These are phyloP conservation scores for Selene dorsalis DNA, from an alignment of 2,797 vertebrate genomes.

Conservation along the genomic window DNA sequence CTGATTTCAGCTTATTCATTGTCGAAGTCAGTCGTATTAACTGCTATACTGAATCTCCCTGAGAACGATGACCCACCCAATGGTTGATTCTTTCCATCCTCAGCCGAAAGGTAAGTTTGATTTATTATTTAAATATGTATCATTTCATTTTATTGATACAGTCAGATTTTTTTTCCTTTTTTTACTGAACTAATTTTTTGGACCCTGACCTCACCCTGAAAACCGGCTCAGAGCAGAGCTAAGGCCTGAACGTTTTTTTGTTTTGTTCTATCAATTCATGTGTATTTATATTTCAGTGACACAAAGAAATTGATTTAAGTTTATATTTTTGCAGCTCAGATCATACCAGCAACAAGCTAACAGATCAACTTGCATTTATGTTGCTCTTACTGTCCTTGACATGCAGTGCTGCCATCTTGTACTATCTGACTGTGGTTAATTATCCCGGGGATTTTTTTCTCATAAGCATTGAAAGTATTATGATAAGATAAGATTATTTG, in stretches of 20 bases:
- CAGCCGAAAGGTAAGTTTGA: constrained; percentile 41
- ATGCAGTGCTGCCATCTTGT: neutral
- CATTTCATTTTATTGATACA: neutral
- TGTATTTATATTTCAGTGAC: neutral
- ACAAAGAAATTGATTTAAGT: rapidly evolving
- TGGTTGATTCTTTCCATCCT: neutral
- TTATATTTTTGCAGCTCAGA: neutral
- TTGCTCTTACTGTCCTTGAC: neutral
- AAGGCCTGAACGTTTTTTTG: neutral
- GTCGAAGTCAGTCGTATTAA: rapidly evolving
- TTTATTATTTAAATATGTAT: neutral
- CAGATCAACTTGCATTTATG: neutral
- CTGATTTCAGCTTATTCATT: rapidly evolving
- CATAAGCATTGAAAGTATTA: neutral
- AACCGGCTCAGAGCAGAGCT: rapidly evolving
- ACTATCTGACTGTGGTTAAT: neutral
- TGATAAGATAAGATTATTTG: neutral
- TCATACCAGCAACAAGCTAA: no score
- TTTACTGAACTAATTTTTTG: neutral
- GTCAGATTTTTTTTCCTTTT: neutral
- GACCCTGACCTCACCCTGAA: neutral
- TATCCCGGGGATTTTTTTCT: no score
- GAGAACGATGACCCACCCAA: neutral
- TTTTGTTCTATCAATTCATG: neutral
- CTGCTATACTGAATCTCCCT: rapidly evolving